Base-by-base conservation (phyloP, 2,113 vertebrate species). In the Colistium nudipinnis region DNA sequence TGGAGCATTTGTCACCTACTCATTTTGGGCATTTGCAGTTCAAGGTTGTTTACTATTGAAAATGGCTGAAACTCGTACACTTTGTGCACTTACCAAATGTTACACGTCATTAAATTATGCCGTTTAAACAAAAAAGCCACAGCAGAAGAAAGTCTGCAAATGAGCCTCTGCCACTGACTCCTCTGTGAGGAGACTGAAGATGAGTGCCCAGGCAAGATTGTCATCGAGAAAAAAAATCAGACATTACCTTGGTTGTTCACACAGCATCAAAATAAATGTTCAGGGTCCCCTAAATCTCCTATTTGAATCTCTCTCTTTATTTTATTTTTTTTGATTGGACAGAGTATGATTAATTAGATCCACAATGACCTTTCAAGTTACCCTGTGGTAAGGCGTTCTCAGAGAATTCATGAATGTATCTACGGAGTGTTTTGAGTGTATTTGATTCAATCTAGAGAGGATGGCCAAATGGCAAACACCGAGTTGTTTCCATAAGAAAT, bases 271-370 rank as follows among this genome's bases (percentile, higher is more conserved):
- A 79, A 9, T 33, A 33, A 63, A 28, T 64, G 51, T 74, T 70
- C 61, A 65, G 66, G 48, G 45, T 33, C 39, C 27, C 49, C 53
- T 59, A 67, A 31, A 71, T 88, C 85, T 71, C 81, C 88, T 70
- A 41, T n/a, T n/a, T n/a, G n/a, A n/a, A n/a, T n/a, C n/a, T n/a
- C n/a, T n/a, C n/a, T n/a, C n/a, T n/a, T n/a, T n/a, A n/a, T n/a
- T n/a, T n/a, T n/a, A n/a, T n/a, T n/a, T n/a, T n/a, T n/a, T n/a
- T n/a, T n/a, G n/a, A n/a, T n/a, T n/a, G n/a, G n/a, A n/a, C n/a
- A n/a, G n/a, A n/a, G n/a, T n/a, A n/a, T n/a, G n/a, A n/a, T n/a
- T n/a, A n/a, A n/a, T n/a, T n/a, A n/a, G n/a, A n/a, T n/a, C n/a
- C n/a, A n/a, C n/a, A n/a, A n/a, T n/a, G n/a, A n/a, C n/a, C n/a